Evolutionary conservation across 2,797 vertebrate species (phyloP).

Genomic region (Melanotaenia maccullochi): DNA sequence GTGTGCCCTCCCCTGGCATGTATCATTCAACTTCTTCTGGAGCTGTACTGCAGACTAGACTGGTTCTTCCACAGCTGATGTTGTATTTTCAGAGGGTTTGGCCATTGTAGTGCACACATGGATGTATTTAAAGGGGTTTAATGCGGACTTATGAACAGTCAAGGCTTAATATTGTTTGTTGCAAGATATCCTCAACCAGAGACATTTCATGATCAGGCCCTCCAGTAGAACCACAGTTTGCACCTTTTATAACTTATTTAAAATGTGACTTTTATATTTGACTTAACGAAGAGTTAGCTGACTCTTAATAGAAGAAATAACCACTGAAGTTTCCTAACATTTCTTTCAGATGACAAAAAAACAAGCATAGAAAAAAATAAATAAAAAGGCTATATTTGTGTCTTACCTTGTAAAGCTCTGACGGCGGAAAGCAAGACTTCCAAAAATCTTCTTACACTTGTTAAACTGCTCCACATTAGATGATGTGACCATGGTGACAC

Average conservation of each 20-base stretch:
- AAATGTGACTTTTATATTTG: background rate
- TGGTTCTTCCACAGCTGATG: background rate
- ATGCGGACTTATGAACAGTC: background rate
- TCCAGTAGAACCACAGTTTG: background rate
- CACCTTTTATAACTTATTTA: background rate
- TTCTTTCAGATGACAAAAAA: background rate
- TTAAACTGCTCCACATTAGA: slow-evolving; percentile 89
- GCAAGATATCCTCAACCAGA: background rate
- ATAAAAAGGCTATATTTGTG: background rate
- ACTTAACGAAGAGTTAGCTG: background rate
- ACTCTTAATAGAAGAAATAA: background rate
- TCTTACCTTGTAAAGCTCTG: slow-evolving; percentile 90
- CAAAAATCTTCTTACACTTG: slow-evolving; percentile 93
- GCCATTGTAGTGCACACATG: too few species aligned
- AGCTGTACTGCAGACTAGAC: background rate
- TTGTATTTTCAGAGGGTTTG: background rate
- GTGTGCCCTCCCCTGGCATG: background rate
- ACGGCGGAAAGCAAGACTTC: slow-evolving; percentile 90
- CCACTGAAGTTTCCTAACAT: background rate
- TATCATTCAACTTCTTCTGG: background rate
- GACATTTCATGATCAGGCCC: background rate
- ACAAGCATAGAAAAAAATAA: background rate
- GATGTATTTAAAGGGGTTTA: background rate
- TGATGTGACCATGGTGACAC: slow-evolving; percentile 83
- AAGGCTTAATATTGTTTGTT: background rate